Conservation (phyloP, 2,797 vertebrate genomes). For the Melanotaenia parkinsoni region DNA sequence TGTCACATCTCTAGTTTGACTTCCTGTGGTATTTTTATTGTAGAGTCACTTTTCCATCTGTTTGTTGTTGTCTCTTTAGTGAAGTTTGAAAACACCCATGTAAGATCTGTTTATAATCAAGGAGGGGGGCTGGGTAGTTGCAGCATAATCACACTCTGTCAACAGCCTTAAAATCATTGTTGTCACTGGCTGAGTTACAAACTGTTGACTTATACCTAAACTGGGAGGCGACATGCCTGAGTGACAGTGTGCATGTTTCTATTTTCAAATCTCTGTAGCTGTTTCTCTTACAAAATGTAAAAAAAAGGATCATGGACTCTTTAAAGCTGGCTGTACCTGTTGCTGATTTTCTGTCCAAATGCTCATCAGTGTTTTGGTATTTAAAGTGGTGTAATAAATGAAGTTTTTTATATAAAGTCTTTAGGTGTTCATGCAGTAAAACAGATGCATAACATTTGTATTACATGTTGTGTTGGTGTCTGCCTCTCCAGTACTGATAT, state of each 20-base stretch:
- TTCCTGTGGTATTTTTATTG: background rate
- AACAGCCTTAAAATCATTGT: slow-evolving; percentile 62
- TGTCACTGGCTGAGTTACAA: slow-evolving; percentile 42
- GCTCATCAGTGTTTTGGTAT: background rate
- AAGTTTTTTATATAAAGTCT: background rate
- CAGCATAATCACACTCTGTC: slow-evolving; percentile 50
- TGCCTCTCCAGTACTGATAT: slow-evolving; percentile 2
- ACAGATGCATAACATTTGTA: background rate
- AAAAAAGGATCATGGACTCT: background rate
- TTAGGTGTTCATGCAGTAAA: background rate
- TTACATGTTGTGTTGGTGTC: background rate
- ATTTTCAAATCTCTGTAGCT: slow-evolving; percentile 31
- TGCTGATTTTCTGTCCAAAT: background rate
- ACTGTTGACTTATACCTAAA: slow-evolving; percentile 24
- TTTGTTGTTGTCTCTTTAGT: slow-evolving; percentile 16
- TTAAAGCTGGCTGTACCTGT: background rate
- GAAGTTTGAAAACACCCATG: slow-evolving; percentile 35
- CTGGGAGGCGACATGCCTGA: slow-evolving; percentile 35
- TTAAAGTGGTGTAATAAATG: background rate
- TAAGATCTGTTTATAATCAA: slow-evolving; percentile 47
- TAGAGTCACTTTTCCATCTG: slow-evolving; percentile 18
- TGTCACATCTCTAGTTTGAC: slow-evolving; percentile 2
- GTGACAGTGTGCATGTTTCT: slow-evolving; percentile 40
- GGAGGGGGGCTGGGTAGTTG: slow-evolving; percentile 42
- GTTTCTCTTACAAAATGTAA: slow-evolving; percentile 30